Evolutionary conservation across 2,797 vertebrate species (phyloP).

Genomic region (Aphelocoma californica): DNA sequence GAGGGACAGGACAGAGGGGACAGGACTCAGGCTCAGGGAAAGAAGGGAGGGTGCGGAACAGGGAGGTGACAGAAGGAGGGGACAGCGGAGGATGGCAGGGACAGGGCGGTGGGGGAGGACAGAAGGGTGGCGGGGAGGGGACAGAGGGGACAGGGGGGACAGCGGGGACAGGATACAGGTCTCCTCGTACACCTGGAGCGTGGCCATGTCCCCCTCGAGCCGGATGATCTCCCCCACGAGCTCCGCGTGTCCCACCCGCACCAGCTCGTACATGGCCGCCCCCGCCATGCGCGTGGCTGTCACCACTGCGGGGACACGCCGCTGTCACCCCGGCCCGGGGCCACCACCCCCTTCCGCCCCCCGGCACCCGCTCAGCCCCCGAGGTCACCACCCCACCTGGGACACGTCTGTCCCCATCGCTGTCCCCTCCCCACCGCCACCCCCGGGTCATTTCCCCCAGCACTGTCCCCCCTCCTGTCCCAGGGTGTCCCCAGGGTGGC

Average conservation of each 20-base stretch:
- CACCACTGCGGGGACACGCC: conserved; percentile 44
- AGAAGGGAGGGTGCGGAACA: too few species aligned
- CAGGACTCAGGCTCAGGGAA: too few species aligned
- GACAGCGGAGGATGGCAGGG: too few species aligned
- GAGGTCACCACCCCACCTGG: neutral
- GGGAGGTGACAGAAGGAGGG: too few species aligned
- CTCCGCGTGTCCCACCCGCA: conserved; percentile 61
- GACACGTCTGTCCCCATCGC: neutral
- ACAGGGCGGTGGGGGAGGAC: too few species aligned
- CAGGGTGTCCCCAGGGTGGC: too few species aligned
- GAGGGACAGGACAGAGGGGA: too few species aligned
- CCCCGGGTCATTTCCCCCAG: too few species aligned
- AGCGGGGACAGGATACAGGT: conserved; percentile 61
- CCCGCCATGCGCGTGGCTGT: conserved; percentile 63
- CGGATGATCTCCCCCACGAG: conserved; percentile 72
- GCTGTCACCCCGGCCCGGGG: neutral
- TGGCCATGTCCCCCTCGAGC: conserved; percentile 67
- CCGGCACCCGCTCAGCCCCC: neutral
- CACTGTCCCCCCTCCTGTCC: too few species aligned
- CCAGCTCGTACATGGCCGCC: conserved; percentile 70
- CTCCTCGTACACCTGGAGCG: conserved; percentile 71
- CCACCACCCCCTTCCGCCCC: neutral
- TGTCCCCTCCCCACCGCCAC: neutral
- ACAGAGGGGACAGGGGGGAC: neutral
- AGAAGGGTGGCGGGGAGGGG: too few species aligned